Evolutionary conservation across 2,797 vertebrate genomes (phyloP), one percentile per base, ranked within the genome.

Genomic region (Botia kubotai): DNA sequence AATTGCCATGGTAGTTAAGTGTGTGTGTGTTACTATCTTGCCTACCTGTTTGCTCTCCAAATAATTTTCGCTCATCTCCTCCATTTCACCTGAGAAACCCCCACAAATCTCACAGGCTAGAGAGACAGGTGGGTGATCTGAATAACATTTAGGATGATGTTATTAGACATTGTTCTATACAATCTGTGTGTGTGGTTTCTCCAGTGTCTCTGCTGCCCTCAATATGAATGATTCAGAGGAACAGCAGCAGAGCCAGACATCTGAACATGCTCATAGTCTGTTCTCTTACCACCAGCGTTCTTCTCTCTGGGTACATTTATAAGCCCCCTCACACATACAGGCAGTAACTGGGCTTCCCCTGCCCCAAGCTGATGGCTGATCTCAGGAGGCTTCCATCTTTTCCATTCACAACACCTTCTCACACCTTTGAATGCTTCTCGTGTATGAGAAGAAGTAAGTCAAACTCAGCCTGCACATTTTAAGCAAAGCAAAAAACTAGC

Each of bases 321-420:
- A 13, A 60, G 2, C 21, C 53, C 3, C 58, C 58, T 29, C n/a
- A 33, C 13, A 6, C 48, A 16, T 14, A 21, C 65, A 48, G 36
- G 21, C 66, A 16, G 39, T 60, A 69, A 26, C 23, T 68, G 66
- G 39, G 66, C n/a, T 21, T 68, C 4, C n/a, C 29, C 6, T 46
- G 66, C 48, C 65, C 48, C n/a, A 52, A 53, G 29, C 62, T 55
- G n/a, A 65, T 6, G 23, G 62, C 13, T 66, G 3, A 26, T 52
- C 67, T 71, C 67, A 36, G 62, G 67, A 62, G 67, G 4, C 4
- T 79, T 71, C 55, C 43, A 62, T 71, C 67, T 62, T 79, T 78
- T 63, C 43, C 76, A 79, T 71, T 71, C 76, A 71, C 76, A 79
- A 71, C 57, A 71, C 33, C 21, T 53, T 36, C 39, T 62, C 57